Evolutionary conservation across 1,140 invertebrate species (phyloP).

Genomic region (Tenebrio molitor): DNA sequence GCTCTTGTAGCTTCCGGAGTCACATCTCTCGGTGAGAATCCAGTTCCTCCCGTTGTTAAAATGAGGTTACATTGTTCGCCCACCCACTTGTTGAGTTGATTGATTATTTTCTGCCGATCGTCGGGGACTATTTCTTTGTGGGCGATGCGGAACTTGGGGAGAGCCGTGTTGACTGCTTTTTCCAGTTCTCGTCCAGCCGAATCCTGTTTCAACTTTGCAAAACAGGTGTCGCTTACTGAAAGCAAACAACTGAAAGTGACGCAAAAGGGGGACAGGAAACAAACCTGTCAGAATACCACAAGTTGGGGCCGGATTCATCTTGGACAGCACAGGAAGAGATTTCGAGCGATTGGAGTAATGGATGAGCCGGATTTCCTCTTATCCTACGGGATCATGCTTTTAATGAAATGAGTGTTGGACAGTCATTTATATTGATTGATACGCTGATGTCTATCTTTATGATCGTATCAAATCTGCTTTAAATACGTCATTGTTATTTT

Average conservation of each 20-base stretch:
- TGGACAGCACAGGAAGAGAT: no score
- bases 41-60: conserved; percentile 95
- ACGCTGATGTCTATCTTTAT: no score
- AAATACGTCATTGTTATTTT: no score
- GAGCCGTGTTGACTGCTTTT: conserved; percentile 48
- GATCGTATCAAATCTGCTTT: no score
- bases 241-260: conserved; percentile 1
- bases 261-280: conserved; percentile 11
- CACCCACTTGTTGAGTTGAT: conserved; percentile 75
- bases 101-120: conserved; percentile 68
- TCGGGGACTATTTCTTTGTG: conserved; percentile 68
- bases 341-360: no score
- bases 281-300: conserved; percentile 52
- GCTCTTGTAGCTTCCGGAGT: conserved; percentile 93
- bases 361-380: no score
- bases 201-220: conserved; percentile 52
- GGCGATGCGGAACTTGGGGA: conserved; percentile 62
- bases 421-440: no score
- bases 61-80: conserved; percentile 77
- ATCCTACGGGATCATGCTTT: no score
- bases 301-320: conserved; percentile 17
- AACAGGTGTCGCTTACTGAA: conserved; percentile 62
- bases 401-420: no score
- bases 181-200: conserved; percentile 55
- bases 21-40: conserved; percentile 89